Base-by-base conservation (phyloP, 2,888 invertebrate species). In the Cyrtodaria siliqua region DNA sequence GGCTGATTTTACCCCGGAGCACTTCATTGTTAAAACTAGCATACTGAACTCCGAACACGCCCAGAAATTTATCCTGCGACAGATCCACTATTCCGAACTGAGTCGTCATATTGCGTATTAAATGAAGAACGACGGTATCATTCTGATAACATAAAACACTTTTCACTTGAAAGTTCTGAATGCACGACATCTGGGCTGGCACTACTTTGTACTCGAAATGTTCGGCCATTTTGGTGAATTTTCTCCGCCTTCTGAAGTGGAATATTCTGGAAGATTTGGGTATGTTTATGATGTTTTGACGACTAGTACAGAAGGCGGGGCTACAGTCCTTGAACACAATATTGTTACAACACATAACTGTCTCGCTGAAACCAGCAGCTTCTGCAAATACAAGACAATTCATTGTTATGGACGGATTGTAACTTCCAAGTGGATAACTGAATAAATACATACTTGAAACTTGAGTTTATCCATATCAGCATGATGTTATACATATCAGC, bases 171-270 rank as follows among this genome's bases (percentile, higher is more conserved):
- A 92, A 92, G 78, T 92, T 92, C 80, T 92, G 92, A 61, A 93
- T 92, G 23, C 92, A 92, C 0, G 92, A 92, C 73, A 93, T 86
- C 79, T 92, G 92, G 16, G 93, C 93, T 14, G 93, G 93, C 55
- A 93, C 92, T 83, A 92, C 92, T 84, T 93, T 93, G 87, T 93
- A 93, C 73, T 93, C 93, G 77, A 93, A 93, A 86, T 93, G 93
- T 83, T 93, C 92, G 0, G 92, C 92, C 92, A 93, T 92, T 83
- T 92, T 92, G 16, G 92, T 90, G 82, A 92, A 92, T 78, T 92
- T 92, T 80, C 89, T 89, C 50, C 90, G 86, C 62, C 92, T 85
- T 52, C 92, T 79, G 82, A 92, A 92, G 67, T 91, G 89, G 85
- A 92, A 92, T 68, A 92, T 83, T 16, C 91, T 87, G 26, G 87